These are phyloP conservation scores for Aphelenchoides fujianensis DNA, from an alignment of 1,140 invertebrate genomes.

Conservation along the genomic window DNA sequence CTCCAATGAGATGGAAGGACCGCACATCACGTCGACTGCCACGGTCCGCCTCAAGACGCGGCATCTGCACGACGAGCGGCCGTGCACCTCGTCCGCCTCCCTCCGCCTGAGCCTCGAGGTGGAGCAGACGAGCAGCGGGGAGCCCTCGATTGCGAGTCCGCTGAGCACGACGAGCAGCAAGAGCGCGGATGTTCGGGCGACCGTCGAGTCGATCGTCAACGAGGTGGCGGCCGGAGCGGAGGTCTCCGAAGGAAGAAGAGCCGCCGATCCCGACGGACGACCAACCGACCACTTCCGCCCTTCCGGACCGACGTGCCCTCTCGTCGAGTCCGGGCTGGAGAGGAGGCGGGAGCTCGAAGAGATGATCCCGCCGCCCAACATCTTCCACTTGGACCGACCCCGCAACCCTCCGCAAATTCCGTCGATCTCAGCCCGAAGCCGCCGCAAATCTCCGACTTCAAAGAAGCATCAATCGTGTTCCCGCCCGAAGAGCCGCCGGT, in stretches of 20 bases:
- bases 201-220: not conserved
- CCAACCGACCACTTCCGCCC: not conserved
- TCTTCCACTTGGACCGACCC: not conserved
- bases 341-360: too few relatives aligned
- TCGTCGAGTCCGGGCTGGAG: too few relatives aligned
- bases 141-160: not conserved
- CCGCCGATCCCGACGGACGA: not conserved
- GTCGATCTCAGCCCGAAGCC: not conserved
- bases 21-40: not conserved
- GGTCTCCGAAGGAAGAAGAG: not conserved
- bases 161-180: not conserved
- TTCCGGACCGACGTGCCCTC: too few relatives aligned
- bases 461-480: not conserved
- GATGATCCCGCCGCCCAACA: too few relatives aligned
- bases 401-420: not conserved
- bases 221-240: too few relatives aligned
- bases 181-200: not conserved
- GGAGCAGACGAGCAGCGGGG: not conserved
- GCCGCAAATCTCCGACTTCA: not conserved
- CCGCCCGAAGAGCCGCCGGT: not conserved
- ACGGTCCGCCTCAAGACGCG: not conserved
- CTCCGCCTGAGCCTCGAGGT: not conserved
- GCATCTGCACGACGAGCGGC: not conserved
- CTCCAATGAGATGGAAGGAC: not conserved
- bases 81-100: not conserved